Conservation (phyloP, 2,113 vertebrate genomes). For the Toxostoma redivivum region DNA sequence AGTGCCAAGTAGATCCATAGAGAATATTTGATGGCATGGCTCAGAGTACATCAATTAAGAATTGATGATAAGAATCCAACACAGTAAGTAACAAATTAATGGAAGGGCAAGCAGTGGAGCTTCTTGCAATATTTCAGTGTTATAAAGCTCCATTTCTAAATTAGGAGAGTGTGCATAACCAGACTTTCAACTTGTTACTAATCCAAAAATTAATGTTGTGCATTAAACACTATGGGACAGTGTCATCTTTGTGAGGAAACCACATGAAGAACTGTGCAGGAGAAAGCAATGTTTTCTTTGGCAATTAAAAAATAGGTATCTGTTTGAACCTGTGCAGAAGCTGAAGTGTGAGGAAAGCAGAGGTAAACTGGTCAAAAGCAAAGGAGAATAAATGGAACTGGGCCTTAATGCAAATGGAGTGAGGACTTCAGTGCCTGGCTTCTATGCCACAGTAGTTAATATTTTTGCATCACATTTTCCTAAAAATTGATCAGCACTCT, state of each 20-base stretch:
- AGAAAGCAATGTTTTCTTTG: slow-evolving; percentile 19
- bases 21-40: slow-evolving; percentile 32
- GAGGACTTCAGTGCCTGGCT: not conserved
- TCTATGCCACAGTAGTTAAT: not conserved
- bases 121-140: not conserved
- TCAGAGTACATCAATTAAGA: slow-evolving; percentile 23
- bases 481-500: not conserved
- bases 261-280: not conserved
- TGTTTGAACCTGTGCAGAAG: not conserved
- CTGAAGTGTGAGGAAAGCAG: not conserved
- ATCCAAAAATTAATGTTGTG: not conserved
- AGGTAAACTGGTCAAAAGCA: not conserved
- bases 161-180: not conserved
- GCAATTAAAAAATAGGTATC: slow-evolving; percentile 16
- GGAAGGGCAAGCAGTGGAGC: slow-evolving; percentile 15
- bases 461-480: not conserved
- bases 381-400: not conserved
- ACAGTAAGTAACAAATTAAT: slow-evolving; percentile 26
- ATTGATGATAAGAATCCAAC: slow-evolving; percentile 30
- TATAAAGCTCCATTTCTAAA: slow-evolving; percentile 23
- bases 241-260: slow-evolving; percentile 27
- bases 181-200: not conserved
- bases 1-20: slow-evolving; percentile 4
- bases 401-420: not conserved
- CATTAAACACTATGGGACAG: slow-evolving; percentile 3